Base-by-base conservation (phyloP, 1,140 invertebrate genomes). In the Acromyrmex heyeri region DNA sequence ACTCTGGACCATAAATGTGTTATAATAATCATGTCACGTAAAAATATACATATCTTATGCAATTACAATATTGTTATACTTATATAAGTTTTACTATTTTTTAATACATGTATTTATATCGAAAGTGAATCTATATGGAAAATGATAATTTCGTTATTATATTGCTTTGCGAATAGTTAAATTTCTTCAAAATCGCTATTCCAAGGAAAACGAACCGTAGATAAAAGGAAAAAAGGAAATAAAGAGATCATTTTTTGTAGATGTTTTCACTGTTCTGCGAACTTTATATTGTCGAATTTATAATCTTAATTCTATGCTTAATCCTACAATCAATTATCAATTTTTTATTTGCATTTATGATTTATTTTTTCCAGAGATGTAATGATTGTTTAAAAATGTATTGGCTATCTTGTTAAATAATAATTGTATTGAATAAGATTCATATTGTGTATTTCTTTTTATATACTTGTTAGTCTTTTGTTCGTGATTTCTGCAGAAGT, bases 31-130 rank as follows among this genome's bases (percentile, higher is more conserved):
- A 72, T 72, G 65, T 38, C 21, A 44, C 14, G 24, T 57, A 70
- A 18, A 82, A 72, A 82, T 82, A 82, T 72, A 82, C 67, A 82
- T 82, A 82, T 82, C 78, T 10, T 82, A 57, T 72, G 30, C 16
- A 69, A 81, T 70, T 82, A 72, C 5, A 6, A 59, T 69, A 79
- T 53, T 79, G 77, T 79, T 79, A 82, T 12, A 70, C 24, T 70
- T 38, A 70, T 70, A 72, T 24, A 82, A 59, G 21, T 72, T 81
- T 59, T 57, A 57, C 21, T 72, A 72, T 82, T 81, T 69, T 81
- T 70, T 57, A 65, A 79, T 78, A 79, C 0, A 79, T 65, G 16
- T 53, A 21, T 50, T 14, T 78, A 48, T 78, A 64, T 48, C 30
- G 14, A 55, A 44, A 44, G 38, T 44, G 38, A 44, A 44, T 44